Base-by-base conservation (phyloP, 1,140 invertebrate species). In the Chironomus striatipennis region DNA sequence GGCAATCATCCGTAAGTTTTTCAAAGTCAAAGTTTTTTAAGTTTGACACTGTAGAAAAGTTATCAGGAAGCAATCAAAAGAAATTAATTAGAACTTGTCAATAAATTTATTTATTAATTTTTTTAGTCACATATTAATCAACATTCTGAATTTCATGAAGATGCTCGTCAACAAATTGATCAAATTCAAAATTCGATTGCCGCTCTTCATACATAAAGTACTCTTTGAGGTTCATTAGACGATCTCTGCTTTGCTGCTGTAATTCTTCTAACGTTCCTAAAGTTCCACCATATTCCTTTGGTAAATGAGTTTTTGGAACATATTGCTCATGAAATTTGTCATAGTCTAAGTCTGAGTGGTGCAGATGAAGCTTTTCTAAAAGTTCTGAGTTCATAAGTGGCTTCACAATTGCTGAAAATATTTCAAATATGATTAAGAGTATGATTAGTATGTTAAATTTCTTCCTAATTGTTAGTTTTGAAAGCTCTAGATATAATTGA, bases 221-320 rank as follows among this genome's bases (percentile, higher is more conserved):
- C 73, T 79, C 78, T 21, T 79, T 79, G 74, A 84, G 75, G 73
- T 83, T 77, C 57, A 79, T 74, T 65, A 85, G 76, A 73, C 81
- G 79, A 74, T 75, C 75, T 18, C 78, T 78, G 43, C 83, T 81
- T 17, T 77, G 67, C 42, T 83, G 77, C 74, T 82, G 80, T 75
- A 85, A 77, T 64, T 75, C 79, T 73, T 82, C 77, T 9, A 82
- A 17, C 12, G 77, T 77, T 12, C 82, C 81, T 74, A 86, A 78
- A 77, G 83, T 78, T 0, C 85, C 85, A 43, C 84, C 84, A 75
- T 80, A 85, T 76, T 86, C 84, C 42, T 79, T 78, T 17, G 85
- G 85, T 15, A 86, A 76, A 78, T 82, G 85, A 20, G 83, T 77
- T 74, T 81, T 81, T 43, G 84, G 81, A 74, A 86, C 81, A 64